These are phyloP conservation scores for Sphaerophoria taeniata DNA, from an alignment of 2,888 invertebrate genomes.

Conservation along the genomic window DNA sequence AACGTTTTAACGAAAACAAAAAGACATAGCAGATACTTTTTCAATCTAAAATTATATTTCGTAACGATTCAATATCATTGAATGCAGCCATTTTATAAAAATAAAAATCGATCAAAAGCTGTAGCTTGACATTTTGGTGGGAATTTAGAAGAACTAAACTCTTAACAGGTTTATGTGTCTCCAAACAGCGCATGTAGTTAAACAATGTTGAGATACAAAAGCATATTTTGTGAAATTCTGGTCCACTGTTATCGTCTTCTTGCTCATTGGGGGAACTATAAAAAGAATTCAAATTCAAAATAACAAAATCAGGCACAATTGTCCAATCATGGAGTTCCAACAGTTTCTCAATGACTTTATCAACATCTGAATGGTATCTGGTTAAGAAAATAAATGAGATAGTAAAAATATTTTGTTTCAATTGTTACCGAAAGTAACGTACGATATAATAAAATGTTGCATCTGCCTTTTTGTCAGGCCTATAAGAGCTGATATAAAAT, in stretches of 20 bases:
- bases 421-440: not conserved
- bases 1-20: no score
- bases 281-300: constrained; percentile 62
- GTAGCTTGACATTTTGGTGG: constrained; percentile 28
- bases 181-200: constrained; percentile 64
- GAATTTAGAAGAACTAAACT: constrained; percentile 48
- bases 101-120: constrained; percentile 70
- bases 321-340: constrained; percentile 71
- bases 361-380: constrained; percentile 63
- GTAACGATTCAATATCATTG: constrained; percentile 30
- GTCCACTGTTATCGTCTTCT: not conserved
- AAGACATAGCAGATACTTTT: no score
- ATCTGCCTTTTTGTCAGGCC: constrained; percentile 54
- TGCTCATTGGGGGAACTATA: not conserved
- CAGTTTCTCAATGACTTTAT: constrained; percentile 51
- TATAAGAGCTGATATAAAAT: constrained; percentile 36
- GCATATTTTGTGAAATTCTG: constrained; percentile 40
- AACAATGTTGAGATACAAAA: constrained; percentile 67
- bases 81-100: constrained; percentile 66
- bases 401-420: not conserved
- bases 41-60: constrained; percentile 24
- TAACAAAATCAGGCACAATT: constrained; percentile 59
- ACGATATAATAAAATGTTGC: constrained; percentile 60
- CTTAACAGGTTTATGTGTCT: constrained; percentile 4
- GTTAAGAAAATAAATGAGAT: not conserved